These are phyloP conservation scores for Gnathonemus echidnorhynchus DNA, from an alignment of 2,113 vertebrate species.

Conservation along the genomic window DNA sequence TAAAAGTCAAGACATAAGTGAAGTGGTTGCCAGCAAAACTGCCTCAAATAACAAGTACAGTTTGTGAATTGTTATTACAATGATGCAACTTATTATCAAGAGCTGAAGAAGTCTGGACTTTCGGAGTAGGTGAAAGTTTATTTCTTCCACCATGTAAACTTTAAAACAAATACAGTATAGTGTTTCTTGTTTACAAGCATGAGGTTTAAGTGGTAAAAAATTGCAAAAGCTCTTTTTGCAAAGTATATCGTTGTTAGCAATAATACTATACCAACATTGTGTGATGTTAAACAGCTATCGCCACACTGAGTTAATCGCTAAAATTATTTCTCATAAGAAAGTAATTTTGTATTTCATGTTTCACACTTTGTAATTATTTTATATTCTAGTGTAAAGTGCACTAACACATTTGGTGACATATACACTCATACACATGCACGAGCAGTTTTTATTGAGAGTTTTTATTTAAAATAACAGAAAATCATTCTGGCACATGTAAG, in stretches of 20 bases:
- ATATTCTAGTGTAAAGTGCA: background rate
- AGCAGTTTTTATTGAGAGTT: background rate
- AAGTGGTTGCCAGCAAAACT: background rate
- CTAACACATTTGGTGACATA: background rate
- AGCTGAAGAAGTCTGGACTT: background rate
- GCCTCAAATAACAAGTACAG: background rate
- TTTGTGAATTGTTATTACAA: constrained; percentile 6
- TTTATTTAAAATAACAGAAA: background rate
- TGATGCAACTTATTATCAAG: background rate
- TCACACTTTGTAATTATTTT: background rate
- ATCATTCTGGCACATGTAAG: background rate
- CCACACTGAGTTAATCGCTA: background rate
- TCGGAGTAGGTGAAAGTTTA: background rate
- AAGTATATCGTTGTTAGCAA: background rate
- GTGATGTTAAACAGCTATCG: background rate
- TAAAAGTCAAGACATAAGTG: background rate
- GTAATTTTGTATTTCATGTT: background rate
- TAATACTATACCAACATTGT: background rate
- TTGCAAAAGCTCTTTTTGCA: background rate
- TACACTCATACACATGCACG: background rate
- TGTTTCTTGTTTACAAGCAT: background rate
- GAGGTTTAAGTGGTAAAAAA: background rate
- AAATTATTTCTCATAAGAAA: background rate
- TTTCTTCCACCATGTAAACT: background rate
- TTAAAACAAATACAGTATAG: background rate